Percentiles rank a stretch among this genome's conserved stretches.
These are phyloP conservation scores for Nemotelus nigrinus DNA, from an alignment of 2,888 invertebrate species.

Conservation along the genomic window DNA sequence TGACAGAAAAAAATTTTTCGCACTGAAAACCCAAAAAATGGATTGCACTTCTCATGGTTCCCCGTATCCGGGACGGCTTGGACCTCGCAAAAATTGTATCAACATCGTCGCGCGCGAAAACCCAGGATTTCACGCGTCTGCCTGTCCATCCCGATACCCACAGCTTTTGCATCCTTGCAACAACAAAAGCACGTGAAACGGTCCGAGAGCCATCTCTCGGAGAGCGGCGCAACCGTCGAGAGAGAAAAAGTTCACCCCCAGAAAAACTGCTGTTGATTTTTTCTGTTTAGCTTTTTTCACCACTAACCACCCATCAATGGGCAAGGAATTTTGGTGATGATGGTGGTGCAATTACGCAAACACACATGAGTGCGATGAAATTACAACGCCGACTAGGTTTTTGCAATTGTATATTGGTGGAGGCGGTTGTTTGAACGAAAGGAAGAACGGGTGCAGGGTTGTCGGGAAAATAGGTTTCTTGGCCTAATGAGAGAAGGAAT, in stretches of 20 bases:
- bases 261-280: slow-evolving; percentile 42
- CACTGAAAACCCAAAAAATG: slow-evolving; percentile 53
- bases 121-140: slow-evolving; percentile 5
- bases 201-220: slow-evolving; percentile 46
- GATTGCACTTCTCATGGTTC: slow-evolving; percentile 51
- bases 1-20: slow-evolving; percentile 53
- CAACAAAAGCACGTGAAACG: slow-evolving; percentile 22
- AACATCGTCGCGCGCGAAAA: slow-evolving; percentile 44
- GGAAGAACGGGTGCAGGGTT: not conserved
- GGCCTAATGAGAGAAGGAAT: no score
- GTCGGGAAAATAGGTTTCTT: not conserved
- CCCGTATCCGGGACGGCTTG: slow-evolving; percentile 30
- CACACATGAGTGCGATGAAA: not conserved
- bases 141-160: not conserved
- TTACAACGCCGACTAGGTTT: no score
- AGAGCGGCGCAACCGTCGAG: slow-evolving; percentile 44
- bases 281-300: slow-evolving; percentile 43
- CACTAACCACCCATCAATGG: slow-evolving; percentile 29
- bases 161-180: slow-evolving; percentile 7
- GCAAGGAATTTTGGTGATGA: slow-evolving; percentile 13
- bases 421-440: no score
- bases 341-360: slow-evolving; percentile 28
- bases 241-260: slow-evolving; percentile 43
- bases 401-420: no score
- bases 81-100: slow-evolving; percentile 45